These are phyloP conservation scores for Empidonax traillii DNA, from an alignment of 2,113 vertebrate species.

Conservation along the genomic window DNA sequence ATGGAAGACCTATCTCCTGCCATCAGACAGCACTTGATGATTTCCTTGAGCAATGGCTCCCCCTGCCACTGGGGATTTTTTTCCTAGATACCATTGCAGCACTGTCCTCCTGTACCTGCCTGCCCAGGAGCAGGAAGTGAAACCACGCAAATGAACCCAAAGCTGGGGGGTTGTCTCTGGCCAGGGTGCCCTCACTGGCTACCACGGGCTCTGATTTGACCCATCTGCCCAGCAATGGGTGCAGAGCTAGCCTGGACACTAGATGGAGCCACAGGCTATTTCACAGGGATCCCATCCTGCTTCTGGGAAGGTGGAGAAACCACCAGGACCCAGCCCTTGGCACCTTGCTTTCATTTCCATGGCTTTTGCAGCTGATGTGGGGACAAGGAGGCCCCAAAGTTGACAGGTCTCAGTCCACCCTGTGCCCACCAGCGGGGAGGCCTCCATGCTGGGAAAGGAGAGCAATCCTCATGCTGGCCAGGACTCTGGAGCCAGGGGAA, in stretches of 20 bases:
- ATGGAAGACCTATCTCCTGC: accelerated
- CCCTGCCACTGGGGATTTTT: neutral
- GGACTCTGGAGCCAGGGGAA: neutral
- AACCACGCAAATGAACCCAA: no score
- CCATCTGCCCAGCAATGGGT: neutral
- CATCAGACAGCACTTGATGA: neutral
- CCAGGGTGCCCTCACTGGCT: neutral
- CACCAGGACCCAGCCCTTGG: neutral
- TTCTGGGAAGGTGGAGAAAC: neutral
- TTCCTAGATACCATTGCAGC: neutral
- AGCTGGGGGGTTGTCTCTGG: neutral
- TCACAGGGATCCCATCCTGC: neutral
- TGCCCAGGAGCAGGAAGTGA: neutral
- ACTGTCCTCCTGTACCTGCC: neutral
- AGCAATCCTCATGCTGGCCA: neutral
- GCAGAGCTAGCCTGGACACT: neutral
- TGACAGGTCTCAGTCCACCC: neutral
- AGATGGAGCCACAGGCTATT: conserved; percentile 53
- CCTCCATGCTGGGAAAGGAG: neutral
- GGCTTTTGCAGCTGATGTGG: neutral
- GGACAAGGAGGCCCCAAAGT: neutral
- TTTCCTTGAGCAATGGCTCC: neutral
- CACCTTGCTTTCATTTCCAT: neutral
- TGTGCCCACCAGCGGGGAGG: neutral
- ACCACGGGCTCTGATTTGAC: neutral